A percentile compares a stretch with the other conserved stretches of the same genome.
Evolutionary conservation across 2,888 invertebrate genomes (phyloP).

Genomic region (Pristionchus japonicus): DNA sequence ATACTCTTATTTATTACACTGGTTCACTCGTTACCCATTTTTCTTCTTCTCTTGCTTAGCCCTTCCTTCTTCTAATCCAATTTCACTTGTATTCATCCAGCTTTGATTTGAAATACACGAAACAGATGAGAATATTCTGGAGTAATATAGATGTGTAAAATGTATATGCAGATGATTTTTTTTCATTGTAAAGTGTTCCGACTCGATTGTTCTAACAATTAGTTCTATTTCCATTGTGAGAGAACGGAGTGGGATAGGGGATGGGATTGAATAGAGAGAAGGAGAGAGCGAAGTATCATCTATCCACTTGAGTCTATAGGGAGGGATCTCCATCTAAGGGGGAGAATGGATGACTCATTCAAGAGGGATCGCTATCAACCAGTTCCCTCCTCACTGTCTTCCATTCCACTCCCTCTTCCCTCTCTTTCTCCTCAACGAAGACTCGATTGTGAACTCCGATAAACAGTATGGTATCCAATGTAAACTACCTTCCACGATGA

Average conservation of each 20-base stretch:
- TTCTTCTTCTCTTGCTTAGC: conserved; percentile 41
- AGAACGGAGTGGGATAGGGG: not conserved
- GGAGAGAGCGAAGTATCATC: conserved; percentile 20
- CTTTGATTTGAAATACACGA: not conserved
- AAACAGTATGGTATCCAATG: conserved; percentile 12
- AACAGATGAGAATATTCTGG: conserved; percentile 9
- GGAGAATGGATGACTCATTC: conserved; percentile 31
- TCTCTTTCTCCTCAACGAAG: not conserved
- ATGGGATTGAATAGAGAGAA: not conserved
- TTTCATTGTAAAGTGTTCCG: conserved; percentile 6
- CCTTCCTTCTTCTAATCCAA: conserved; percentile 16
- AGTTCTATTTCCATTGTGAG: not conserved
- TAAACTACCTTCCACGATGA: not conserved
- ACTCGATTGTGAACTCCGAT: conserved; percentile 26
- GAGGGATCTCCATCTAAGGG: conserved; percentile 31
- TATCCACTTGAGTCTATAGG: conserved; percentile 25
- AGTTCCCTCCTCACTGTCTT: not conserved
- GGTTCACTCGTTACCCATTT: conserved; percentile 48
- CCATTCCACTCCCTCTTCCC: not conserved
- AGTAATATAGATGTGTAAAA: conserved; percentile 17
- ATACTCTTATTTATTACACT: conserved; percentile 38
- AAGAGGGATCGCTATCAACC: conserved; percentile 27
- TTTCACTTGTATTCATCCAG: conserved; percentile 20
- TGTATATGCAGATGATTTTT: not conserved
- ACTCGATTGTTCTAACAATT: not conserved